Evolutionary conservation across 2,888 invertebrate genomes (phyloP), one percentile per base, ranked within the genome.

Genomic region (Lacanobia oleracea): DNA sequence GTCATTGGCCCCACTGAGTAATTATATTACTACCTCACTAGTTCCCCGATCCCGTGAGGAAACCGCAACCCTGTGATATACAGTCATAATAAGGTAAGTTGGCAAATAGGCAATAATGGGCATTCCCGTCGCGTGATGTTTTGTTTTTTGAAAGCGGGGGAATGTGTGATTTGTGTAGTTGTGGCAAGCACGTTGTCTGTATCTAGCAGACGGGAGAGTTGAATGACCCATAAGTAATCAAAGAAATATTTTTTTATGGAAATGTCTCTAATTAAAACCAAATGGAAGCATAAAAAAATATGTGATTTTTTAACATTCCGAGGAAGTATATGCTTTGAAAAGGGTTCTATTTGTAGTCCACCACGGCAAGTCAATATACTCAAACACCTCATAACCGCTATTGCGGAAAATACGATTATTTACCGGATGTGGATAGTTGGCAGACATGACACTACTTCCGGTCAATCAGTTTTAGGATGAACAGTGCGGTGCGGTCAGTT

Each of bases 371-470:
- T 59, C 48, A 77, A 64, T 63, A 60, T 23, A 56, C 45, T 37
- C 50, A 23, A 14, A 8, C 27, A 72, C 61, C 61, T 66, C 78
- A 78, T 66, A 79, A 67, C 69, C 79, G 71, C 79, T 69, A 57
- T 57, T 61, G 12, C 61, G 60, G 53, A 69, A 74, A 70, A 45
- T 73, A 77, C 77, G 79, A 60, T 75, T 66, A 40, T 68, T 63
- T 60, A 57, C 51, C 53, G 65, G 67, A 70, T 67, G 54, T 33
- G 21, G 63, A 72, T 56, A 61, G 79, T 79, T 79, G 79, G 79
- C 40, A 75, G 40, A 61, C 51, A 10, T 76, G 72, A 10, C 33
- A 65, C 59, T 37, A 79, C 27, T 67, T 79, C 76, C 79, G 79
- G 81, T 80, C 76, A 76, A 12, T 48, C 18, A 23, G 33, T 45